A percentile compares a stretch with the other conserved stretches of the same genome.
These are phyloP conservation scores for Takifugu flavidus DNA, from an alignment of 2,113 vertebrate genomes.

Conservation along the genomic window DNA sequence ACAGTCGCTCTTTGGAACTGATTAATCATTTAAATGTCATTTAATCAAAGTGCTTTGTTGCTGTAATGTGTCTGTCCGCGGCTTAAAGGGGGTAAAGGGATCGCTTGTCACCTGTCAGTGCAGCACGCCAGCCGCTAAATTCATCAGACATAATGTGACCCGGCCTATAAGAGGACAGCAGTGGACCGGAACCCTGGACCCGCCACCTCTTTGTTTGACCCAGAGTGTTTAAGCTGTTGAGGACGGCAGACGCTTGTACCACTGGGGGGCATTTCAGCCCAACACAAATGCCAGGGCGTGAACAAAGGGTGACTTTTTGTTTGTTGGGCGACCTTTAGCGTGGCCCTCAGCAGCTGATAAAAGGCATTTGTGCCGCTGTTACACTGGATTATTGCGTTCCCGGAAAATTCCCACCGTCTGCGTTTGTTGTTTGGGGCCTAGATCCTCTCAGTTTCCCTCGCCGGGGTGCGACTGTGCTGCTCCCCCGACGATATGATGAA, in stretches of 20 bases:
- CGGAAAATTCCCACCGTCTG: slow-evolving; percentile 22
- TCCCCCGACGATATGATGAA: slow-evolving; percentile 28
- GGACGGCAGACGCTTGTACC: neutral
- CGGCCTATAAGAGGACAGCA: slow-evolving; percentile 15
- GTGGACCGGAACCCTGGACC: slow-evolving; percentile 26
- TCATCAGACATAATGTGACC: slow-evolving; percentile 43
- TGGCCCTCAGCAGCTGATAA: slow-evolving; percentile 20
- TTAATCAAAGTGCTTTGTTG: slow-evolving; percentile 73
- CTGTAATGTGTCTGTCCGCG: slow-evolving; percentile 59
- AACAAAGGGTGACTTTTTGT: slow-evolving; percentile 48
- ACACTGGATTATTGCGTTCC: slow-evolving; percentile 33
- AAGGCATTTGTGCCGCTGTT: slow-evolving; percentile 27
- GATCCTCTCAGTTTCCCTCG: slow-evolving; percentile 24
- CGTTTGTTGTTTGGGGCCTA: slow-evolving; percentile 24
- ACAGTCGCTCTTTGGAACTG: slow-evolving; percentile 75
- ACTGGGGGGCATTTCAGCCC: slow-evolving; percentile 24
- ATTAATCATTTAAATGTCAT: slow-evolving; percentile 84
- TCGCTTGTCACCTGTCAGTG: slow-evolving; percentile 64
- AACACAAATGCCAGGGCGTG: neutral
- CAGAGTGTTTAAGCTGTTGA: too few relatives aligned
- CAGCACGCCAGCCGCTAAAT: slow-evolving; percentile 37
- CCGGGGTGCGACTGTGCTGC: slow-evolving; percentile 15
- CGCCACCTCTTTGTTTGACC: slow-evolving; percentile 8
- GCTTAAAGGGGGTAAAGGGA: slow-evolving; percentile 70
- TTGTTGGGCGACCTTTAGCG: slow-evolving; percentile 35